Percentiles rank a stretch among this genome's conserved stretches.
These are phyloP conservation scores for Clarias platycephalus DNA, from an alignment of 2,797 vertebrate species.

Conservation along the genomic window DNA sequence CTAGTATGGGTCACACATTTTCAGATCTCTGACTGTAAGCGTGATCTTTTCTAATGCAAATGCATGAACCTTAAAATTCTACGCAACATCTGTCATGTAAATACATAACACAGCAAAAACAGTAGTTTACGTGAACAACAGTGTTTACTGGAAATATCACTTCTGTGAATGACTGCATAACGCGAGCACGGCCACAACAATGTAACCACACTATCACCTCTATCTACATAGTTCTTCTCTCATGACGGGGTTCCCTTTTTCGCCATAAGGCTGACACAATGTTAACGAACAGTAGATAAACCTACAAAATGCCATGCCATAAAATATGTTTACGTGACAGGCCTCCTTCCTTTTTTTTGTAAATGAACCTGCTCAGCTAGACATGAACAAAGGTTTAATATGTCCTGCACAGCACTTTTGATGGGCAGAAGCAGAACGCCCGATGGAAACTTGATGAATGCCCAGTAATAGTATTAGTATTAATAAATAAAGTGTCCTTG, in stretches of 20 bases:
- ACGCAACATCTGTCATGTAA: background rate
- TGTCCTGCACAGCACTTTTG: background rate
- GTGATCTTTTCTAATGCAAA: background rate
- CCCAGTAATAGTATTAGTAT: background rate
- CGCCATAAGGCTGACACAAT: background rate
- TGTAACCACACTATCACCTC: background rate
- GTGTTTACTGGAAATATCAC: background rate
- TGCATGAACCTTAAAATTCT: background rate
- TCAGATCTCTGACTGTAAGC: constrained; percentile 12
- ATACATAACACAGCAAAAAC: background rate
- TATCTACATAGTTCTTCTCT: constrained; percentile 31
- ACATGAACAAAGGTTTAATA: background rate
- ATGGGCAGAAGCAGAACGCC: background rate
- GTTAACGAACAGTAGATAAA: background rate
- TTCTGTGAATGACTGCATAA: constrained; percentile 6
- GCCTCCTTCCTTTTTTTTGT: constrained; percentile 37
- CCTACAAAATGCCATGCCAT: background rate
- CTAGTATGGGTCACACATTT: background rate
- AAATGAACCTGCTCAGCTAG: constrained; percentile 9
- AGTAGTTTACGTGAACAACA: background rate
- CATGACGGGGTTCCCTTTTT: constrained; percentile 44
- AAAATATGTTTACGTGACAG: background rate
- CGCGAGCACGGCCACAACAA: background rate
- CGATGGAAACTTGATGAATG: no score
- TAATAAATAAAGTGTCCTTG: background rate